These are phyloP conservation scores for Rhyzopertha dominica DNA, from an alignment of 1,140 invertebrate species.

Conservation along the genomic window DNA sequence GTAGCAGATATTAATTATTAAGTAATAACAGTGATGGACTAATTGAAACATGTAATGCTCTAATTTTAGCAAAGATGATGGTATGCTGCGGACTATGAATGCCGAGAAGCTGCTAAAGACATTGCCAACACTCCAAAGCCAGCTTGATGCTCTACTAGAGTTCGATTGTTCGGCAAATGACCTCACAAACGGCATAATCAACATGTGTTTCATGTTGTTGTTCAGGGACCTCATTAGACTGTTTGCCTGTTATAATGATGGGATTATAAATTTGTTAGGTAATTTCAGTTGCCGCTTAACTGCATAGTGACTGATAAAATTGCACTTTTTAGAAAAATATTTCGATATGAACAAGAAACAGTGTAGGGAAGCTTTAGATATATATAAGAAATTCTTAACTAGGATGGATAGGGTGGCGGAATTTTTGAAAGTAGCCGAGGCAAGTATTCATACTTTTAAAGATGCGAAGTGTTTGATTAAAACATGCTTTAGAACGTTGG, in stretches of 20 bases:
- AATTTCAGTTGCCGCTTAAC: conserved; percentile 23
- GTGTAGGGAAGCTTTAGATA: conserved; percentile 93
- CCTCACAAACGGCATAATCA: conserved; percentile 97
- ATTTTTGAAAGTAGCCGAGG: conserved; percentile 95
- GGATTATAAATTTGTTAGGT: conserved; percentile 97
- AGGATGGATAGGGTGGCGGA: conserved; percentile 98
- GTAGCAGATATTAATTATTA: too few relatives aligned
- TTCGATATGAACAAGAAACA: conserved; percentile 99
- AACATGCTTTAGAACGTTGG: conserved; percentile 77
- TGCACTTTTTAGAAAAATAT: conserved; percentile 75
- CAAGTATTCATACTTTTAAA: conserved; percentile 35
- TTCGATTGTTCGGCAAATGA: conserved; percentile 98
- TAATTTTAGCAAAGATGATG: conserved; percentile 86
- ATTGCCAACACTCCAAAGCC: conserved; percentile 89
- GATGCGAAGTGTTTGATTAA: conserved; percentile 3
- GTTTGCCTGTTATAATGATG: conserved; percentile 99
- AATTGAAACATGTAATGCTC: conserved; percentile 1
- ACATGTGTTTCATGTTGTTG: conserved; percentile 96
- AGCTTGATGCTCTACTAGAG: conserved; percentile 92
- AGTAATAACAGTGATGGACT: neutral
- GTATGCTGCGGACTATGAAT: conserved; percentile 93
- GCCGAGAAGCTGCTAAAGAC: conserved; percentile 97
- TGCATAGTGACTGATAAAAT: too few relatives aligned
- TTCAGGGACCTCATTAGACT: conserved; percentile 98
- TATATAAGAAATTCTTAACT: conserved; percentile 98